Evolutionary conservation across 2,888 invertebrate genomes (phyloP).

Genomic region (Sturmia bella): DNA sequence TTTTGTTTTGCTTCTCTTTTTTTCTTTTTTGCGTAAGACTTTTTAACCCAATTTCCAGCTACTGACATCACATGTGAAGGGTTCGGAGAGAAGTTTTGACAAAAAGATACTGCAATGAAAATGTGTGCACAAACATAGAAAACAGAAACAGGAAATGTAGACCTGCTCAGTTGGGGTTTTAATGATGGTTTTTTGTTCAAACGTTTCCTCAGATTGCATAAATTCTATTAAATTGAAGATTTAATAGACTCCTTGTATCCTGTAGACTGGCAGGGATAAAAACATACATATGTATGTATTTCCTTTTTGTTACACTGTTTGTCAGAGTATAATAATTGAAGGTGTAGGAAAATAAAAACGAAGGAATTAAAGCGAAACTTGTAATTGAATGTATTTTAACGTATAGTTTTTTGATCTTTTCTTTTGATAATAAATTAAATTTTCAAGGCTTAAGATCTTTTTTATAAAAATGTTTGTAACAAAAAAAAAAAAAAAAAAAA

Average conservation of each 20-base stretch:
- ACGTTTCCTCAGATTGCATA: slow-evolving; percentile 10
- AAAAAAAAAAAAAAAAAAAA: no score
- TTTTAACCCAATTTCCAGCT: slow-evolving; percentile 64
- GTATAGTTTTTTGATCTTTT: neutral
- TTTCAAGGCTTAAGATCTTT: no score
- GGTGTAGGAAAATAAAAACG: neutral
- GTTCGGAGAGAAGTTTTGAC: slow-evolving; percentile 25
- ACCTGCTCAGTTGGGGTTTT: slow-evolving; percentile 27
- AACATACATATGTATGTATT: slow-evolving; percentile 16
- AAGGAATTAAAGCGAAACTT: neutral
- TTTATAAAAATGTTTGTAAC: no score
- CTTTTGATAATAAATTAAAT: no score
- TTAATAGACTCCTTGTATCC: neutral
- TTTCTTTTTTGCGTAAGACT: slow-evolving; percentile 4
- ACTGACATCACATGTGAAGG: slow-evolving; percentile 45
- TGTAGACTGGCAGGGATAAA: slow-evolving; percentile 5
- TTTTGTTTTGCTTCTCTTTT: slow-evolving; percentile 8
- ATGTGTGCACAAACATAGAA: neutral
- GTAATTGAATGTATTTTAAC: neutral
- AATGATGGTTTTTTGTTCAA: slow-evolving; percentile 15
- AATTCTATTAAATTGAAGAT: slow-evolving; percentile 33
- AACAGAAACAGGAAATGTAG: slow-evolving; percentile 26
- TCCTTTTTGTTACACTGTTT: slow-evolving; percentile 19
- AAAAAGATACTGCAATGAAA: neutral
- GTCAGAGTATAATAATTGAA: slow-evolving; percentile 18